Evolutionary conservation across 2,888 invertebrate species (phyloP).

Genomic region (Bugula neritina): DNA sequence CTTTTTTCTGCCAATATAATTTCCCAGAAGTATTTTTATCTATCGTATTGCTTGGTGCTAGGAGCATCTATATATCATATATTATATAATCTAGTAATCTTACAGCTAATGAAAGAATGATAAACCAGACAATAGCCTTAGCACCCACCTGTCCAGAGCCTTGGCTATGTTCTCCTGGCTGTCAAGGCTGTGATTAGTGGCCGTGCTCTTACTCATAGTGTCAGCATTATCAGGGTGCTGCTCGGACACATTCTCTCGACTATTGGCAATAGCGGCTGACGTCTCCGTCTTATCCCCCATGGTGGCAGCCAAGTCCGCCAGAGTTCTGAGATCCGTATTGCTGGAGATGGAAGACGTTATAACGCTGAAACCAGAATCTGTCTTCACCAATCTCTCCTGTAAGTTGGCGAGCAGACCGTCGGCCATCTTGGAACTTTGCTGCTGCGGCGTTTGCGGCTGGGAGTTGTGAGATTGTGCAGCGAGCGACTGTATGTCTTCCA

Average conservation of each 20-base stretch:
- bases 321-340: conserved; percentile 33
- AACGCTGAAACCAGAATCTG: conserved; percentile 48
- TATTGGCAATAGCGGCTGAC: background rate
- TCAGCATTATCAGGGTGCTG: background rate
- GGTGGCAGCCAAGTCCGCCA: conserved; percentile 13
- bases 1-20: too few species aligned
- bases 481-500: background rate
- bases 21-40: too few species aligned
- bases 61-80: too few species aligned
- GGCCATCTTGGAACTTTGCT: background rate
- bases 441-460: background rate
- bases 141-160: conserved; percentile 20
- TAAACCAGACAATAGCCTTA: too few species aligned
- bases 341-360: conserved; percentile 36
- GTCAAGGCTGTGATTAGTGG: background rate
- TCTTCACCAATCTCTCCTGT: conserved; percentile 50
- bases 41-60: too few species aligned
- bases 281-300: conserved; percentile 12
- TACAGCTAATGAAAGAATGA: too few species aligned
- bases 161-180: conserved; percentile 16
- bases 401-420: conserved; percentile 46
- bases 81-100: too few species aligned
- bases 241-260: background rate
- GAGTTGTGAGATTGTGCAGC: background rate
- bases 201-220: background rate